A percentile compares a stretch with the other conserved stretches of the same genome.
Conservation (phyloP, 2,888 invertebrate species). For the Cetonia aurata region DNA sequence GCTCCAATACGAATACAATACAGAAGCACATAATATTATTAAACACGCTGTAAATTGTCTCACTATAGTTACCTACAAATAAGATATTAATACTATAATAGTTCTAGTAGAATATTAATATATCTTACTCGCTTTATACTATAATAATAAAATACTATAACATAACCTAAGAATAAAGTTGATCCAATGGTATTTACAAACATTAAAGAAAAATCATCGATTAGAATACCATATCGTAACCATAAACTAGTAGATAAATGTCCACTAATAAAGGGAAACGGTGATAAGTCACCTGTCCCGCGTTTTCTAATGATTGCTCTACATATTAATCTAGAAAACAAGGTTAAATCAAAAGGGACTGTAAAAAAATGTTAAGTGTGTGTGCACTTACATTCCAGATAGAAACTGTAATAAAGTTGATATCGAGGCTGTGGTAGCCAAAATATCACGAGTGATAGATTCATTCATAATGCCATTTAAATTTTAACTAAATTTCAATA, state of each 20-base stretch:
- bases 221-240: constrained; percentile 83
- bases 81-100: background rate
- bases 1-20: constrained; percentile 73
- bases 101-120: background rate
- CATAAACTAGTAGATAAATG: constrained; percentile 83
- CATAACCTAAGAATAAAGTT: constrained; percentile 77
- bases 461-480: constrained; percentile 9
- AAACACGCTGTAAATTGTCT: constrained; percentile 73
- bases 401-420: constrained; percentile 87
- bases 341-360: constrained; percentile 19
- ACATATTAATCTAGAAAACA: constrained; percentile 77
- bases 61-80: constrained; percentile 69
- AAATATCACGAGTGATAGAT: constrained; percentile 48
- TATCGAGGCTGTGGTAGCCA: constrained; percentile 75
- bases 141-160: constrained; percentile 78
- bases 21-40: constrained; percentile 69
- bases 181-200: constrained; percentile 83
- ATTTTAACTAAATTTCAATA: background rate
- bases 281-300: constrained; percentile 81
- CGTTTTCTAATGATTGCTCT: constrained; percentile 79
- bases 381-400: constrained; percentile 83
- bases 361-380: background rate
- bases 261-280: constrained; percentile 84
- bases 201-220: constrained; percentile 78
- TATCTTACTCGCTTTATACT: constrained; percentile 75